Evolutionary conservation across 1,140 invertebrate genomes (phyloP), one percentile per base, ranked within the genome.

Genomic region (Chironomus striatipennis): DNA sequence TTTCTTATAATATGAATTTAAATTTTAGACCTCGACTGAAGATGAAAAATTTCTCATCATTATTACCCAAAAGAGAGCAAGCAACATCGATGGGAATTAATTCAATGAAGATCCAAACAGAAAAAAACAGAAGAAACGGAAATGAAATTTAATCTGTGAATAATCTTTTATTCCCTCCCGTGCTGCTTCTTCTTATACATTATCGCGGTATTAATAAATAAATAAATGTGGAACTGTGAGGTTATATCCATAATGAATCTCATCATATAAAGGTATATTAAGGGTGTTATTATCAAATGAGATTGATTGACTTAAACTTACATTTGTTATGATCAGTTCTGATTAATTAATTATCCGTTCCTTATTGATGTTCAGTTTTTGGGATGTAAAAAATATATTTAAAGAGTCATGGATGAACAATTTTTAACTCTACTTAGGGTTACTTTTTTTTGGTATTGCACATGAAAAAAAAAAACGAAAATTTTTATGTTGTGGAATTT

Each of bases 121-220:
- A 47, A n/a, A 12, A 57, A 47, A 2, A 10, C 43, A 57, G 47
- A 57, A 57, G 47, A 57, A 57, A 15, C 47, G 47, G 47, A 57
- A 57, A 57, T 57, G 47, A 57, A 57, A 57, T 57, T 57, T 57
- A 57, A 57, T 57, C 47, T 57, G 47, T 57, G 47, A 57, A 57
- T 57, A 57, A 57, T 57, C n/a, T 57, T n/a, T 57, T 57, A 57
- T 57, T 57, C 47, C 47, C 47, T 57, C 47, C 47, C n/a, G 12
- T n/a, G 12, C 47, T 57, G 12, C 47, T 57, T 12, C 47, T 57
- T 57, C 24, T 57, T 57, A 57, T n/a, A 57, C 47, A 12, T 57
- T 57, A 57, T 57, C 47, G 12, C 47, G 12, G 47, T 10, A 34
- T 34, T 57, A 57, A 57, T 57, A 57, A 57, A 15, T 47, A 8